Base-by-base conservation (phyloP, 64 coral and sea anemone genomes). In the Dendrophyllia cribrosa region DNA sequence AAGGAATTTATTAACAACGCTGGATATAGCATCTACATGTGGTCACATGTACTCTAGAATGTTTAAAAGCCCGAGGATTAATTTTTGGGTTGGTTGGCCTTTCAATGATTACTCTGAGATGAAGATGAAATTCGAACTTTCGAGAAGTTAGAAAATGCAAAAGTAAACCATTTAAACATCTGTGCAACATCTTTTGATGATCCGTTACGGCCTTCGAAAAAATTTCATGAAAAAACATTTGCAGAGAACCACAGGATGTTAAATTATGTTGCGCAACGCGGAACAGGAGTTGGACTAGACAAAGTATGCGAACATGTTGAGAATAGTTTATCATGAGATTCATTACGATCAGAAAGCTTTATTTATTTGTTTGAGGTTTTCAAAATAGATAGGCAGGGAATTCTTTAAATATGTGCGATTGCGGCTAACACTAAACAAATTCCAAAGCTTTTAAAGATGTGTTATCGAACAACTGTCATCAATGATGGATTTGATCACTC, bases 321-420 rank as follows among this genome's bases (percentile, higher is more conserved):
- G 62, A 17, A 67, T 23, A 84, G 80, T 68, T 67, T 46, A 68
- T 13, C 43, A 10, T 7, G 20, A 46, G 67, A 66, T 84, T 44
- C 80, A 68, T 67, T 24, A 66, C 59, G 63, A 64, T 47, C 59
- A 67, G 62, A 66, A 46, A 68, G 9, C 43, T 51, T 23, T 24
- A 68, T 84, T 84, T 84, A 67, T 84, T 84, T 84, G 45, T 75
- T 84, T 67, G 62, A 84, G 80, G 80, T 84, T 67, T 67, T 67
- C 9, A 17, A 52, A 84, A 50, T 12, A 66, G 80, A 84, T 84
- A 67, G 44, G 80, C 17, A 16, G 34, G 15, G 51, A 26, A 80
- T 80, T 80, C 77, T 80, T 60, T 13, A 26, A 55, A 80, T 80
- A 50, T 50, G 61, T 50, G 72, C 43, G 70, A 73, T 73, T 45